These are phyloP conservation scores for Eilema caniola DNA, from an alignment of 2,888 invertebrate genomes.

Conservation along the genomic window DNA sequence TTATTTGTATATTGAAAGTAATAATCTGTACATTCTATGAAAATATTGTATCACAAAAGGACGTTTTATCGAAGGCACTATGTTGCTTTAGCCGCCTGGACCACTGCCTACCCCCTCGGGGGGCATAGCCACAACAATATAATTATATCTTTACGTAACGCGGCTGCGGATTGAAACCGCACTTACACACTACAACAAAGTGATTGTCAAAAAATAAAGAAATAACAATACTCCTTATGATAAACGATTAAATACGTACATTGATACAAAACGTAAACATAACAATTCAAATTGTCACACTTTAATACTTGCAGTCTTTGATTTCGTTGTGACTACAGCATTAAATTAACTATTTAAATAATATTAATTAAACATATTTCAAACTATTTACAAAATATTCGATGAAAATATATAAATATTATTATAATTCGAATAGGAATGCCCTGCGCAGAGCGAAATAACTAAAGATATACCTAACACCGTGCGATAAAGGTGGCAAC, in stretches of 20 bases:
- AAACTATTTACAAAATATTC: constrained; percentile 81
- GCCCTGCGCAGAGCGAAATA: constrained; percentile 77
- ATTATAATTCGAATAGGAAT: constrained; percentile 74
- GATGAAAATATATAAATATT: constrained; percentile 66
- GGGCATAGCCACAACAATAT: constrained; percentile 19
- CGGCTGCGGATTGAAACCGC: constrained; percentile 27
- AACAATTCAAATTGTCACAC: constrained; percentile 73
- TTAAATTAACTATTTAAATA: constrained; percentile 62
- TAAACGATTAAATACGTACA: constrained; percentile 78
- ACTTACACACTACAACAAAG: constrained; percentile 69
- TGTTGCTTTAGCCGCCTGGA: constrained; percentile 40
- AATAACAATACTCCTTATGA: constrained; percentile 70
- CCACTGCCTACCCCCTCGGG: constrained; percentile 15
- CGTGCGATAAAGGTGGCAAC: constrained; percentile 77
- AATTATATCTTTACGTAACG: constrained; percentile 33
- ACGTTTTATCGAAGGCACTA: constrained; percentile 83
- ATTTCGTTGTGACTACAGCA: constrained; percentile 86
- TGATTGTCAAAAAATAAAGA: constrained; percentile 82
- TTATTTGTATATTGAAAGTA: constrained; percentile 82
- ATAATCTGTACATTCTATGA: constrained; percentile 83
- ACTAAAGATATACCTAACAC: constrained; percentile 68
- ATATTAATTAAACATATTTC: constrained; percentile 42
- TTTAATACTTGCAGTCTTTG: constrained; percentile 84
- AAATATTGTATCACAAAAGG: constrained; percentile 85
- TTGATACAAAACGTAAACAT: constrained; percentile 60